These are phyloP conservation scores for Nanger granti DNA, from an alignment of 2,113 vertebrate species.

Conservation along the genomic window DNA sequence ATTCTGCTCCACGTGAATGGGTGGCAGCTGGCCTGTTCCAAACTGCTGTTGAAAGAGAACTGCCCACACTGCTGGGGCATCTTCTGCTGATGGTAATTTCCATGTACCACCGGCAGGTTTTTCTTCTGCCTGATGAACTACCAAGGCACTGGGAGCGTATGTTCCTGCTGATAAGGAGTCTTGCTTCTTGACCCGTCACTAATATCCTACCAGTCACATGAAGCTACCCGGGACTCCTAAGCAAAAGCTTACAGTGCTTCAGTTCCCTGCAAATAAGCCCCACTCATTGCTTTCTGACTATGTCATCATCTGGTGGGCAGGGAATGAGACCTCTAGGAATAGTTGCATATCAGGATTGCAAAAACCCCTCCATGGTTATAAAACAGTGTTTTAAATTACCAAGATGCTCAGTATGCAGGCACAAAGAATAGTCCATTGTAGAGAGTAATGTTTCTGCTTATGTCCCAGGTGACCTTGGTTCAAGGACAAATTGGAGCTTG, in stretches of 20 bases:
- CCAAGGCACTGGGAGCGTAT: conserved; percentile 56
- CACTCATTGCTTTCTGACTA: conserved; percentile 65
- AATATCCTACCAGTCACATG: conserved; percentile 71
- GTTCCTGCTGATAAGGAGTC: conserved; percentile 62
- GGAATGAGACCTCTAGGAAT: conserved; percentile 61
- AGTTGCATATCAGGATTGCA: conserved; percentile 37
- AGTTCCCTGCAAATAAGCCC: conserved; percentile 73
- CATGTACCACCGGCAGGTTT: conserved; percentile 45
- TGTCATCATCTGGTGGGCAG: conserved; percentile 54
- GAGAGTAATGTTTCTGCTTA: conserved; percentile 75
- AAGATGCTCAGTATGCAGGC: conserved; percentile 64
- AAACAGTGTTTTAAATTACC: conserved; percentile 69
- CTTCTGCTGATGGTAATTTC: conserved; percentile 49
- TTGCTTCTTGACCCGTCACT: conserved; percentile 75
- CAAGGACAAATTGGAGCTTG: conserved; percentile 78
- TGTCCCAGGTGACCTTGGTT: conserved; percentile 75
- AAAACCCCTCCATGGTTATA: conserved; percentile 55
- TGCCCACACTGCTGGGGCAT: conserved; percentile 9
- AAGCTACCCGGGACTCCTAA: conserved; percentile 67
- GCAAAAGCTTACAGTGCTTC: conserved; percentile 64
- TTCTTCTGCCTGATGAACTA: conserved; percentile 63
- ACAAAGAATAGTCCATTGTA: conserved; percentile 73
- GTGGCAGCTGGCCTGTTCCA: conserved; percentile 31
- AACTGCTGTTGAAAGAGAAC: conserved; percentile 49
- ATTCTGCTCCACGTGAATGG: conserved; percentile 38